Evolutionary conservation across 2,888 invertebrate species (phyloP), one percentile per base, ranked within the genome.

Genomic region (Synergus umbraculus): DNA sequence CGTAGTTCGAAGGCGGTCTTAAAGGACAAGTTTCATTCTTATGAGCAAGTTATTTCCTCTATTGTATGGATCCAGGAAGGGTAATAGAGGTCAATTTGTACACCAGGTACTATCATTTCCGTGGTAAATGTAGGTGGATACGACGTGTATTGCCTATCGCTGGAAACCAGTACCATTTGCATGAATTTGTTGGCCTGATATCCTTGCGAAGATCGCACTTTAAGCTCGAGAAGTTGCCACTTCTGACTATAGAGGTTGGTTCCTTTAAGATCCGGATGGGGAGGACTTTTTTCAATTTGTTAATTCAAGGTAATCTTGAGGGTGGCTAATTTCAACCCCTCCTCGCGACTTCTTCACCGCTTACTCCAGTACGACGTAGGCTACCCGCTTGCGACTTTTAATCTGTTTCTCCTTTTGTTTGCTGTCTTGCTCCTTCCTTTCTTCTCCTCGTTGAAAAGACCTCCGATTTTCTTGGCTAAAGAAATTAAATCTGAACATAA

Each of bases 271-370:
- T 79, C 82, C 29, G 49, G 29, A 86, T 85, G 85, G 82, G 80
- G 84, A 84, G 83, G 86, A 85, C 86, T 89, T 90, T 88, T 91
- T 90, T 91, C 90, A 91, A 91, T 91, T 90, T 90, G 89, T 91
- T 90, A 90, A 91, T 90, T 90, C 90, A 87, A 85, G 86, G 88
- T 89, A 89, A 91, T 91, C 88, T 86, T 86, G 85, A 88, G 89
- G 89, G 88, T 86, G 87, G 90, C 89, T 91, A 91, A 91, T 91
- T 91, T 87, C 87, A 83, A 87, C 83, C 83, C 82, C 79, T 76
- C 79, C 78, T 79, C 77, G 76, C 67, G 18, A 3, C 60, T 78
- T 79, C 46, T 77, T 76, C 64, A 73, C 64, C 79, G 79, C 78
- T 77, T 69, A 78, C 81, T 22, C 69, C 37, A 49, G 66, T 43